phyloP scores from a whole-genome alignment of 2,888 invertebrate species.

The Nemoura dubitans region DNA sequence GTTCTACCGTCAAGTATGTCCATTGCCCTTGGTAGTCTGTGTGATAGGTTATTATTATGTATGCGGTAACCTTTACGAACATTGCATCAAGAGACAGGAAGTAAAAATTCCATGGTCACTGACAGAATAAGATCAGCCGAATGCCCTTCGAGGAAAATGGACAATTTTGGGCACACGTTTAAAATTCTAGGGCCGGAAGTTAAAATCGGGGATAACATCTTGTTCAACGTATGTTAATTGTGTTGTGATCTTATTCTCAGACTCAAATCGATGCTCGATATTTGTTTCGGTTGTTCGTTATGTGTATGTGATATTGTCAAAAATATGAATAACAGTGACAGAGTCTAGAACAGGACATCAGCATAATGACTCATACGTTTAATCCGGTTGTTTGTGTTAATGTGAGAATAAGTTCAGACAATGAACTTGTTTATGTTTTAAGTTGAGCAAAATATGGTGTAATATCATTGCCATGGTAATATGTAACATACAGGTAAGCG shows the following conservation, averaged over 20 bases:
- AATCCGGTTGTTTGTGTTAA: no score
- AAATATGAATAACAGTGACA: no score
- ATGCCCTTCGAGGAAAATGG: not conserved
- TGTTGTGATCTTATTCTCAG: not conserved
- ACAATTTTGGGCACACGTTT: not conserved
- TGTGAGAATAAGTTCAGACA: no score
- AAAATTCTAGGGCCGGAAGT: not conserved
- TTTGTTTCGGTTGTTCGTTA: no score
- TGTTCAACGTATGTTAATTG: not conserved
- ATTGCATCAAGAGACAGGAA: constrained; percentile 7
- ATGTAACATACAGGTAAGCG: no score
- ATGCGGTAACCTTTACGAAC: not conserved
- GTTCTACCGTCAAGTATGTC: not conserved
- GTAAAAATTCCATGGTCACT: not conserved
- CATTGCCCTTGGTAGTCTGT: not conserved
- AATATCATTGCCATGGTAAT: no score
- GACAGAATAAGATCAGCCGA: not conserved
- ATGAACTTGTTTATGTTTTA: no score
- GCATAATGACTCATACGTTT: no score
- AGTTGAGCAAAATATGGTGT: no score
- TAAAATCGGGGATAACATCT: not conserved
- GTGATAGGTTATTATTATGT: not conserved
- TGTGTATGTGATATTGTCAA: no score
- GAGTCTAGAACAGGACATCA: no score
- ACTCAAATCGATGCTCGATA: no score